These are phyloP conservation scores for Diorhabda sublineata DNA, from an alignment of 1,140 invertebrate species.

Conservation along the genomic window DNA sequence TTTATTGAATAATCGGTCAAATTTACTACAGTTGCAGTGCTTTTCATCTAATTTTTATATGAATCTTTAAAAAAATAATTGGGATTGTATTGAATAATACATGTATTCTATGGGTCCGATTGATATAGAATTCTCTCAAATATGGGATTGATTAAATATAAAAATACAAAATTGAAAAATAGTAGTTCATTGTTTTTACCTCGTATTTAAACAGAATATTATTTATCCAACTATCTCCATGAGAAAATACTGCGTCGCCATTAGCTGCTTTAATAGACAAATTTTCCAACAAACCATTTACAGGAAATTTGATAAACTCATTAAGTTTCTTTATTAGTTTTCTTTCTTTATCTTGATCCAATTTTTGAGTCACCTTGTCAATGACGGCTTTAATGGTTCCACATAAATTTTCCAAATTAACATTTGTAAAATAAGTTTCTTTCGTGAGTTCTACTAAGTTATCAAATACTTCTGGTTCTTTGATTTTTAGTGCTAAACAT, in stretches of 20 bases:
- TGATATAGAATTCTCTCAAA: too few species aligned
- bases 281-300: neutral
- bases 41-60: too few species aligned
- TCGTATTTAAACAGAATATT: slow-evolving; percentile 55
- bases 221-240: slow-evolving; percentile 56
- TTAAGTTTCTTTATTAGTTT: neutral
- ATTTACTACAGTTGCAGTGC: too few species aligned
- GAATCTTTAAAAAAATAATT: too few species aligned
- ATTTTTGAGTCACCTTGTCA: neutral
- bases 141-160: too few species aligned
- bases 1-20: too few species aligned
- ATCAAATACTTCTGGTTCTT: neutral
- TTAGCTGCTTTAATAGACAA: slow-evolving; percentile 4
- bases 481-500: neutral
- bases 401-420: neutral
- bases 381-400: neutral
- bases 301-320: neutral
- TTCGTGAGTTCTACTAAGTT: neutral
- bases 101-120: too few species aligned
- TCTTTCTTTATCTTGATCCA: neutral
- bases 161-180: too few species aligned
- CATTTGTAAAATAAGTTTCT: neutral
- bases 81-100: too few species aligned
- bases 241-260: slow-evolving; percentile 44
- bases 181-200: slow-evolving; percentile 20